Evolutionary conservation across 2,113 vertebrate genomes (phyloP).

Genomic region (Camelus bactrianus): DNA sequence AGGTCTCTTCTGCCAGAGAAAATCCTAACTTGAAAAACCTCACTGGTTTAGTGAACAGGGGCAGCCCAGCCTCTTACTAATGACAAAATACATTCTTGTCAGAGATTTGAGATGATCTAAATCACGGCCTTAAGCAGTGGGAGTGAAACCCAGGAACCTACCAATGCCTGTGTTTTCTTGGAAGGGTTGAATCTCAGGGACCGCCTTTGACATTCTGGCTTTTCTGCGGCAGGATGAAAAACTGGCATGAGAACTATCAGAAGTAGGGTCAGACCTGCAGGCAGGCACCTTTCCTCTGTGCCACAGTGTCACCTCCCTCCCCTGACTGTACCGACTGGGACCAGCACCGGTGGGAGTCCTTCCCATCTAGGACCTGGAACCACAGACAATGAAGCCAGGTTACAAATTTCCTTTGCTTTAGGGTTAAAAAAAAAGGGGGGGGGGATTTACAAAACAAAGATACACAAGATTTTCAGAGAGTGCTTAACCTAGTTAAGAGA

Average conservation of each 20-base stretch:
- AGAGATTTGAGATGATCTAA: constrained; percentile 48
- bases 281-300: not conserved
- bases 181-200: constrained; percentile 3
- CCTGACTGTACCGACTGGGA: not conserved
- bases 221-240: not conserved
- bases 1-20: constrained; percentile 59
- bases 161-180: not conserved
- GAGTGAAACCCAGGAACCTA: not conserved
- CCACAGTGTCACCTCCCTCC: not conserved
- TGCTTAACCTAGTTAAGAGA: constrained; percentile 43
- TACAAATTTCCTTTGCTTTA: not conserved
- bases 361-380: not conserved
- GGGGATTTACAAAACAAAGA: constrained; percentile 34
- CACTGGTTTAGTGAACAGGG: not conserved
- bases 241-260: not conserved
- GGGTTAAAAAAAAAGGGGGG: not conserved
- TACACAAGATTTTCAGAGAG: not conserved
- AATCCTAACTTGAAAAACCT: constrained; percentile 54
- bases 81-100: constrained; percentile 69
- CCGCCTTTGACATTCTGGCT: constrained; percentile 30
- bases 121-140: constrained; percentile 16
- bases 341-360: not conserved
- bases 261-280: not conserved
- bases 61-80: constrained; percentile 29
- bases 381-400: not conserved